Base-by-base conservation (phyloP, 2,888 invertebrate species). In the Apeira syringaria region DNA sequence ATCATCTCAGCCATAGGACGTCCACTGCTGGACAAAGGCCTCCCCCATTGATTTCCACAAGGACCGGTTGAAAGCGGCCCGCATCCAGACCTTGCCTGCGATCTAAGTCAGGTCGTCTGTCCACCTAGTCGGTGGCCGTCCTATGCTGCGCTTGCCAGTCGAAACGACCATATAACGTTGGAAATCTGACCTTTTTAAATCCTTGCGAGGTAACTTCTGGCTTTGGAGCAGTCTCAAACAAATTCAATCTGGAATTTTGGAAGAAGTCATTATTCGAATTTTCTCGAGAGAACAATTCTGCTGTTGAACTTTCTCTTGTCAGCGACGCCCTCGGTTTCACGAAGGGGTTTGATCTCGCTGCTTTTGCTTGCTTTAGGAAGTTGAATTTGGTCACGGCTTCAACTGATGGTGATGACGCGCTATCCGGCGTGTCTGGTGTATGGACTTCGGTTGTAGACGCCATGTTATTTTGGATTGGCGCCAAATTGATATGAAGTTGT, bases 181-280 rank as follows among this genome's bases (percentile, higher is more conserved):
- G 2, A 20, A 32, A 5, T 2, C 26, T 47, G 74, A 87, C 87
- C 84, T 81, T 80, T 6, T 60, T 64, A 54, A 69, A 79, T 34
- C 72, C 70, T 18, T 69, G 64, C 2, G 63, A 50, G 8, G 54
- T 53, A 5, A 48, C 56, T 59, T 88, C 88, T 10, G 86, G 86
- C 34, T 84, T 86, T 0, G 88, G 84, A 0, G 79, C 61, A 0
- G 87, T 82, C 18, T 90, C 89, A 28, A 90, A 90, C 5, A 90
- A 56, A 48, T 90, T 90, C 27, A 88, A 44, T 25, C 86, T 71
- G 1, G 89, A 90, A 43, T 70, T 88, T 51, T 89, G 88, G 48
- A 88, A 90, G 55, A 89, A 79, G 36, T 90, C 87, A 3, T 74
- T 67, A 52, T 71, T 87, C 1, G 87, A 89, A 34, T 81, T 87